These are phyloP conservation scores for Astyanax mexicanus DNA, from an alignment of 2,797 vertebrate species.

Conservation along the genomic window DNA sequence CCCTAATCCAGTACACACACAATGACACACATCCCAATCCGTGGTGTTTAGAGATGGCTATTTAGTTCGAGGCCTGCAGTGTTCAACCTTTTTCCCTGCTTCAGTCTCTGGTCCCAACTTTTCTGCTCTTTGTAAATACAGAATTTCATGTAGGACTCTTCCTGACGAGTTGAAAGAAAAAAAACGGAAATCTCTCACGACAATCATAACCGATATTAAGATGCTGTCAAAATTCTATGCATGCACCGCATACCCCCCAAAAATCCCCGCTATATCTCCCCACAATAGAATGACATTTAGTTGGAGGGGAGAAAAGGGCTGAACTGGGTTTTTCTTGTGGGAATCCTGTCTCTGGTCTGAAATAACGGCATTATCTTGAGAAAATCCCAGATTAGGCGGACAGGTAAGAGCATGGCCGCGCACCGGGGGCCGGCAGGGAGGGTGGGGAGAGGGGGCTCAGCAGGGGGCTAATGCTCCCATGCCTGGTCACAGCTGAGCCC, in stretches of 20 bases:
- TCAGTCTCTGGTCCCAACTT: constrained; percentile 4
- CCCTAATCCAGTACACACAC: constrained; percentile 22
- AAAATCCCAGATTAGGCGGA: constrained; percentile 92
- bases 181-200: constrained; percentile 41
- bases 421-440: constrained; percentile 74
- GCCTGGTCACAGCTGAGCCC: constrained; percentile 94
- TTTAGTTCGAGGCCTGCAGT: not conserved
- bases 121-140: constrained; percentile 15
- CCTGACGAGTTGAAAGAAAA: constrained; percentile 13
- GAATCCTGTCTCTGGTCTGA: constrained; percentile 85
- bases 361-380: constrained; percentile 90
- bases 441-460: constrained; percentile 86
- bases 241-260: constrained; percentile 40
- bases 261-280: constrained; percentile 57
- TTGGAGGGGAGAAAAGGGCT: constrained; percentile 64
- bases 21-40: constrained; percentile 24
- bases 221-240: constrained; percentile 56
- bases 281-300: constrained; percentile 58
- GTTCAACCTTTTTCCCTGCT: not conserved
- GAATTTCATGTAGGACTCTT: constrained; percentile 27
- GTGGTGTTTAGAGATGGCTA: constrained; percentile 2
- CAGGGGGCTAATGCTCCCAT: constrained; percentile 96
- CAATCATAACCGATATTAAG: constrained; percentile 49
- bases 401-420: constrained; percentile 84
- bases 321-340: constrained; percentile 82